Percentiles rank a stretch among this genome's conserved stretches.
Conservation (phyloP, 2,888 invertebrate species). For the Oxycera nigricornis region DNA sequence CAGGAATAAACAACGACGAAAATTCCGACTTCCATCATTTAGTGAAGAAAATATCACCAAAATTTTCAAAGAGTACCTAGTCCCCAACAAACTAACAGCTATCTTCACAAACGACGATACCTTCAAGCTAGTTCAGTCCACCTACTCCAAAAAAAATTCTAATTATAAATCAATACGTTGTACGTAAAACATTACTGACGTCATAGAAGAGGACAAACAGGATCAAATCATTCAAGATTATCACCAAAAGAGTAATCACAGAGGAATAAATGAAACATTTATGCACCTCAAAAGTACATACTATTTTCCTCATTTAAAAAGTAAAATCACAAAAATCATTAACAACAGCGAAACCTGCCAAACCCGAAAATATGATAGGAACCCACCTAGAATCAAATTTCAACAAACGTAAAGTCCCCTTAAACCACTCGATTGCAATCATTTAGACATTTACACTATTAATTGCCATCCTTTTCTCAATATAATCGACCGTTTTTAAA, state of each 20-base stretch:
- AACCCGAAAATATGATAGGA: conserved; percentile 44
- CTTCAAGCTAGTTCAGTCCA: conserved; percentile 20
- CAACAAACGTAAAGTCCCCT: background rate
- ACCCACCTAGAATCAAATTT: background rate
- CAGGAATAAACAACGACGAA: background rate
- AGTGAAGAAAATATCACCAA: background rate
- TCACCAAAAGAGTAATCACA: conserved; percentile 46
- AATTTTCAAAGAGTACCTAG: background rate
- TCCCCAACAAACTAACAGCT: conserved; percentile 4
- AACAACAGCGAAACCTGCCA: conserved; percentile 44
- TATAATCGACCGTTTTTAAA: background rate
- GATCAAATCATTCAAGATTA: conserved; percentile 46
- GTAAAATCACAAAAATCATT: no score
- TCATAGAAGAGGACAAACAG: conserved; percentile 46
- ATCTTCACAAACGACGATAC: conserved; percentile 31
- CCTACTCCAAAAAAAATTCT: conserved; percentile 35
- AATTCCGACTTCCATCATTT: background rate
- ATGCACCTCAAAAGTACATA: no score
- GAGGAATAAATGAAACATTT: conserved; percentile 48
- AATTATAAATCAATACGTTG: conserved; percentile 43
- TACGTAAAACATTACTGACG: conserved; percentile 44
- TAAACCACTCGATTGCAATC: background rate
- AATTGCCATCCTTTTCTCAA: conserved; percentile 45
- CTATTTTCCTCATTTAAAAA: no score
- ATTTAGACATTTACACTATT: conserved; percentile 44